phyloP scores from a whole-genome alignment of 2,797 vertebrate genomes.

The Naso thynnoides region DNA sequence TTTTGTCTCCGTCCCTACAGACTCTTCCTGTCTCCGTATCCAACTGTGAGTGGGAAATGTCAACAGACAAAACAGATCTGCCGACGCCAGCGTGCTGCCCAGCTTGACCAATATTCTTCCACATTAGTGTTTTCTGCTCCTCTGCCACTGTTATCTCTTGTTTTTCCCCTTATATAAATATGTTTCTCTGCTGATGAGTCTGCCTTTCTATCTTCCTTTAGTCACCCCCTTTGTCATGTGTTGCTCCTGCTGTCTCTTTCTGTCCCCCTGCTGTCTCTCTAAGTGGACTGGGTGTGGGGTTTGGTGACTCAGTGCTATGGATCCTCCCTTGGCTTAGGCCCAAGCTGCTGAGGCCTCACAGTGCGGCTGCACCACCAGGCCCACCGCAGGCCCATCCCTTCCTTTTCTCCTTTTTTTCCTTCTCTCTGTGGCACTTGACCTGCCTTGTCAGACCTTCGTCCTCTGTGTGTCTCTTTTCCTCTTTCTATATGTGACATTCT shows the following conservation, averaged over 20 bases:
- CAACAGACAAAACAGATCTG: slow-evolving; percentile 46
- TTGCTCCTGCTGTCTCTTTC: slow-evolving; percentile 37
- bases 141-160: neutral
- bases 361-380: slow-evolving; percentile 51
- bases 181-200: neutral
- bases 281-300: slow-evolving; percentile 65
- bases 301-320: slow-evolving; percentile 74
- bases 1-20: slow-evolving; percentile 31
- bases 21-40: slow-evolving; percentile 48
- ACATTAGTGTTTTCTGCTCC: slow-evolving; percentile 1
- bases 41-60: slow-evolving; percentile 55
- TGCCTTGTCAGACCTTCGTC: slow-evolving; percentile 39
- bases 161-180: neutral
- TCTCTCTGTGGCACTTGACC: slow-evolving; percentile 30
- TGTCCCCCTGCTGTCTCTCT: slow-evolving; percentile 50
- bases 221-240: slow-evolving; percentile 44
- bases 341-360: slow-evolving; percentile 48
- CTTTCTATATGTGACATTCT: slow-evolving; percentile 32
- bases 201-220: slow-evolving; percentile 16
- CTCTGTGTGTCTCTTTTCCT: slow-evolving; percentile 26
- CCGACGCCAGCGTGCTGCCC: slow-evolving; percentile 9
- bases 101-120: slow-evolving; percentile 10
- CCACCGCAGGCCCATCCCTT: slow-evolving; percentile 52
- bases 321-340: slow-evolving; percentile 69
- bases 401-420: slow-evolving; percentile 19